Evolutionary conservation across 1,140 invertebrate genomes (phyloP).

Genomic region (Caligus rogercresseyi): DNA sequence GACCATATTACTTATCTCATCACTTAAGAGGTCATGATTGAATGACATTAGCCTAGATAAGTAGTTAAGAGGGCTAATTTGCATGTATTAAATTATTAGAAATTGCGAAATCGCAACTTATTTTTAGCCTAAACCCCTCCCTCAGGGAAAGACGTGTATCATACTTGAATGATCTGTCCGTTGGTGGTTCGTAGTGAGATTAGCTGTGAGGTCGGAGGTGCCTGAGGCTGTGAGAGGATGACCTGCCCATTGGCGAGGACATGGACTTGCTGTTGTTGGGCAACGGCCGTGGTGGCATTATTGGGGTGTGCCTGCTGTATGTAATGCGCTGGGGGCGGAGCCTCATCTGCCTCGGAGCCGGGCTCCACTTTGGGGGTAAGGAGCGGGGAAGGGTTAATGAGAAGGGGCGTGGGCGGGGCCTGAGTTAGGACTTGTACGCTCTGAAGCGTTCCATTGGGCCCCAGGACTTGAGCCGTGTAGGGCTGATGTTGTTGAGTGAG

Average conservation of each 20-base stretch:
- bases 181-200: conserved; percentile 1
- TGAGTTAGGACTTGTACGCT: background rate
- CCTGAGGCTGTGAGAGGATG: background rate
- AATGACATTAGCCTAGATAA: too few species aligned
- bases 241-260: background rate
- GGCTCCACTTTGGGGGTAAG: background rate
- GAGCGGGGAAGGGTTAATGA: background rate
- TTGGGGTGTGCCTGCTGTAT: background rate
- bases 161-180: conserved; percentile 1
- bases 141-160: too few species aligned
- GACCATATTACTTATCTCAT: too few species aligned
- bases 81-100: too few species aligned
- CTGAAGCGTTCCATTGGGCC: background rate
- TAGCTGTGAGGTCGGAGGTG: background rate
- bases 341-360: background rate
- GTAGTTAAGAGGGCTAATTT: too few species aligned
- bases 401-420: background rate
- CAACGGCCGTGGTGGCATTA: background rate
- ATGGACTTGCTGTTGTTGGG: background rate
- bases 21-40: too few species aligned
- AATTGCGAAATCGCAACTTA: too few species aligned
- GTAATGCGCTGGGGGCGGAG: background rate
- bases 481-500: background rate
- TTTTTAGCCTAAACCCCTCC: too few species aligned
- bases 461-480: background rate